Evolutionary conservation across 1,140 invertebrate genomes (phyloP).

Genomic region (Mycetomoellerius zeteki): DNA sequence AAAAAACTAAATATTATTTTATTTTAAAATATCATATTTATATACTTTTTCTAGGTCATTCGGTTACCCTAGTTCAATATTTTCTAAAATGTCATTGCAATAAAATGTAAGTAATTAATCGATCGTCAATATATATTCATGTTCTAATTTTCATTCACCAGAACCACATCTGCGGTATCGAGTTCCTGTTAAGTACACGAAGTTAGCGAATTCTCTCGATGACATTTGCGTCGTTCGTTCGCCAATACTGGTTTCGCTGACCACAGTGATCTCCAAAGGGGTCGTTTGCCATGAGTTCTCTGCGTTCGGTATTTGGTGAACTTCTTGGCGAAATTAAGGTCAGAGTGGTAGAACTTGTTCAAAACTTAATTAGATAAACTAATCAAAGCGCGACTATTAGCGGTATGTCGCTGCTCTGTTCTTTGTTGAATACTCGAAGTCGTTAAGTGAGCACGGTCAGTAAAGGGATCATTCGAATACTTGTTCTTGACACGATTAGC

Average conservation of each 20-base stretch:
- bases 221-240: constrained; percentile 64
- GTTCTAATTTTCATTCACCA: constrained; percentile 59
- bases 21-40: constrained; percentile 17
- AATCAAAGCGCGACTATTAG: constrained; percentile 44
- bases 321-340: constrained; percentile 73
- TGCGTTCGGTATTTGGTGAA: constrained; percentile 53
- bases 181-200: constrained; percentile 55
- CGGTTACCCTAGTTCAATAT: neutral
- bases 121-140: constrained; percentile 38
- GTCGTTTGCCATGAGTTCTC: constrained; percentile 47
- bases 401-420: constrained; percentile 49
- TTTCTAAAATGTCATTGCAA: constrained; percentile 41
- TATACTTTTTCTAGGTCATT: constrained; percentile 8
- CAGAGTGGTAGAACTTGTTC: constrained; percentile 53
- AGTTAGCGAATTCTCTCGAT: constrained; percentile 36
- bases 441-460: constrained; percentile 39
- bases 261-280: constrained; percentile 63
- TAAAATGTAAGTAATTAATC: constrained; percentile 46
- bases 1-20: constrained; percentile 14
- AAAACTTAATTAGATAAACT: constrained; percentile 74
- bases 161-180: constrained; percentile 45
- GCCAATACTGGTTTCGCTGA: constrained; percentile 67
- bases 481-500: constrained; percentile 13
- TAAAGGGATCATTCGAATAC: constrained; percentile 33
- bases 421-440: constrained; percentile 47